phyloP scores from a whole-genome alignment of 2,888 invertebrate genomes.

The Leucoma salicis region DNA sequence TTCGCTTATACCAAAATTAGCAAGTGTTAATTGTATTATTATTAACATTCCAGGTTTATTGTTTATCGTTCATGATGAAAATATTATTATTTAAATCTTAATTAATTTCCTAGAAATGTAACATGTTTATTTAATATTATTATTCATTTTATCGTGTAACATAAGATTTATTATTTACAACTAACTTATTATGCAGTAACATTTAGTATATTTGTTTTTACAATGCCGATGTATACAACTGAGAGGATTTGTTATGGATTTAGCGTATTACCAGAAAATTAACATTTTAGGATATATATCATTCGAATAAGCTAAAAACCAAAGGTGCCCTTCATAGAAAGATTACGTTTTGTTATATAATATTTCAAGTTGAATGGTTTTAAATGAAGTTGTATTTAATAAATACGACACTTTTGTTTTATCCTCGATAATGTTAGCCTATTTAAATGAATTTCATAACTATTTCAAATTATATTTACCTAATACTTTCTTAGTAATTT shows the following conservation, averaged over 20 bases:
- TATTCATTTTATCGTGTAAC: slow-evolving; percentile 67
- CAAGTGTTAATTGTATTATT: slow-evolving; percentile 70
- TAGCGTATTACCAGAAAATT: slow-evolving; percentile 77
- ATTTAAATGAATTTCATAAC: slow-evolving; percentile 76
- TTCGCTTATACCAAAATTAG: slow-evolving; percentile 76
- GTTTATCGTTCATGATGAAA: slow-evolving; percentile 67
- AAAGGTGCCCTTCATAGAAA: slow-evolving; percentile 91
- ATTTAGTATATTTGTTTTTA: slow-evolving; percentile 71
- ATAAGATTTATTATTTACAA: slow-evolving; percentile 82
- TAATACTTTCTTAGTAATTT: slow-evolving; percentile 76
- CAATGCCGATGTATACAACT: slow-evolving; percentile 72
- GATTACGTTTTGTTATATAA: slow-evolving; percentile 81
- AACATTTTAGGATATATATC: slow-evolving; percentile 81
- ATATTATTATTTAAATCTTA: slow-evolving; percentile 62
- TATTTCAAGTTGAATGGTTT: slow-evolving; percentile 79
- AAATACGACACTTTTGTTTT: slow-evolving; percentile 76
- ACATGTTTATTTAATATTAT: slow-evolving; percentile 71
- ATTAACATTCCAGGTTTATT: slow-evolving; percentile 80
- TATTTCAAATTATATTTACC: slow-evolving; percentile 82
- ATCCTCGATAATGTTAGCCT: slow-evolving; percentile 77
- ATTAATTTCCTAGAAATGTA: slow-evolving; percentile 63
- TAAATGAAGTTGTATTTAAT: slow-evolving; percentile 78
- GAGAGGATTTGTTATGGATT: slow-evolving; percentile 74
- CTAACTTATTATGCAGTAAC: slow-evolving; percentile 69
- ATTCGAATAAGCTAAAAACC: slow-evolving; percentile 90